These are phyloP conservation scores for Oryctolagus cuniculus DNA, from an alignment of 2,113 vertebrate genomes.

Conservation along the genomic window DNA sequence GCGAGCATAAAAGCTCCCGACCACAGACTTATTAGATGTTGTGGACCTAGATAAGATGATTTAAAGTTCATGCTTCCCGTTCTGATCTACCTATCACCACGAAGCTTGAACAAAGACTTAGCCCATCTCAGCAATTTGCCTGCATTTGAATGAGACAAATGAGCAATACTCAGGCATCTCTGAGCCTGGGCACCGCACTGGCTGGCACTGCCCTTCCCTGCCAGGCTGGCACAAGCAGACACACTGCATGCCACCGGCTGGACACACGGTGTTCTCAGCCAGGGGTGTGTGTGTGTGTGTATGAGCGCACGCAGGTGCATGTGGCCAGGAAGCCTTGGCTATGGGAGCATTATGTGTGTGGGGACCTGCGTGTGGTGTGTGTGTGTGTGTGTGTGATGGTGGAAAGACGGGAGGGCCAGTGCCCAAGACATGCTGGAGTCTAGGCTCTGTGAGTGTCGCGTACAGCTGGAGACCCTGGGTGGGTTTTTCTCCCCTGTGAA, in stretches of 20 bases:
- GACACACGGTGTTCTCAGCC: accelerated
- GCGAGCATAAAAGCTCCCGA: conserved; percentile 43
- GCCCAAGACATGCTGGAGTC: neutral
- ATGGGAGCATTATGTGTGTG: neutral
- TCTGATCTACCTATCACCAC: conserved; percentile 37
- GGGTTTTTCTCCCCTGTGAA: neutral
- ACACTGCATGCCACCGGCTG: accelerated
- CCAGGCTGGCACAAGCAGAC: neutral
- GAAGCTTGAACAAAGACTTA: conserved; percentile 56
- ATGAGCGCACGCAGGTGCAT: too few relatives aligned
- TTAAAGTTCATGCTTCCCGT: conserved; percentile 64
- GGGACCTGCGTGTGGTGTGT: neutral
- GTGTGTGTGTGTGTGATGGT: accelerated
- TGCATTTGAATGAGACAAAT: conserved; percentile 57
- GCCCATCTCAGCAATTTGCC: conserved; percentile 56
- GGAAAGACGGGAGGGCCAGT: neutral
- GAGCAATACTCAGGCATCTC: neutral
- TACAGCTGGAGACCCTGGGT: accelerated
- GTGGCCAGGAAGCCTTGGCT: too few relatives aligned
- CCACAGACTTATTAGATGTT: conserved; percentile 66
- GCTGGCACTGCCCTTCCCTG: neutral
- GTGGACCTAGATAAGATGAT: conserved; percentile 27
- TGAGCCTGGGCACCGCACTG: neutral
- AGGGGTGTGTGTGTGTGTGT: neutral
- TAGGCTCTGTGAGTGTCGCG: neutral